phyloP scores from a whole-genome alignment of 2,888 invertebrate genomes.

The Dryococelus australis region DNA sequence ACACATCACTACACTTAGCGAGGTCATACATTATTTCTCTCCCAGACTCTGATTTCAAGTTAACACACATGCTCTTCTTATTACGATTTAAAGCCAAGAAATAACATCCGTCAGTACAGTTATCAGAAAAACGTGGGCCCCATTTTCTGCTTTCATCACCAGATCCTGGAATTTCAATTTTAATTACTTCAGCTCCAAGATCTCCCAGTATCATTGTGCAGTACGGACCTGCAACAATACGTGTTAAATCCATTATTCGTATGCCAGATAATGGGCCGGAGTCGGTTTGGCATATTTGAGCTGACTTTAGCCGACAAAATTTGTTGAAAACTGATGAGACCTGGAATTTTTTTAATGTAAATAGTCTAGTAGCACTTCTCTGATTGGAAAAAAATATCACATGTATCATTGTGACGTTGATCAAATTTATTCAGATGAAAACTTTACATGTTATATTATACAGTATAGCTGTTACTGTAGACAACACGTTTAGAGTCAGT shows the following conservation, averaged over 20 bases:
- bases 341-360: background rate
- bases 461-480: too few species aligned
- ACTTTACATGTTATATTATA: background rate
- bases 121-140: constrained; percentile 87
- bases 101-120: constrained; percentile 75
- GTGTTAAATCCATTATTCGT: constrained; percentile 79
- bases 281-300: background rate
- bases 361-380: background rate
- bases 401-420: background rate
- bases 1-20: constrained; percentile 79
- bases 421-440: background rate
- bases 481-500: background rate
- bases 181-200: constrained; percentile 90
- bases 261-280: constrained; percentile 61
- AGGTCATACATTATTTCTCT: constrained; percentile 72
- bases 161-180: constrained; percentile 83
- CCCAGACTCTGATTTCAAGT: constrained; percentile 78
- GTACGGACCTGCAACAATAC: constrained; percentile 93
- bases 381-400: background rate
- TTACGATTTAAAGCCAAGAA: constrained; percentile 91
- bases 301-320: background rate
- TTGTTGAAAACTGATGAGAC: background rate
- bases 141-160: constrained; percentile 92
- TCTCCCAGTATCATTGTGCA: constrained; percentile 95
- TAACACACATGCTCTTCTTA: constrained; percentile 90